These are phyloP conservation scores for Scrobipalpa atriplicella DNA, from an alignment of 2,888 invertebrate genomes.

Conservation along the genomic window DNA sequence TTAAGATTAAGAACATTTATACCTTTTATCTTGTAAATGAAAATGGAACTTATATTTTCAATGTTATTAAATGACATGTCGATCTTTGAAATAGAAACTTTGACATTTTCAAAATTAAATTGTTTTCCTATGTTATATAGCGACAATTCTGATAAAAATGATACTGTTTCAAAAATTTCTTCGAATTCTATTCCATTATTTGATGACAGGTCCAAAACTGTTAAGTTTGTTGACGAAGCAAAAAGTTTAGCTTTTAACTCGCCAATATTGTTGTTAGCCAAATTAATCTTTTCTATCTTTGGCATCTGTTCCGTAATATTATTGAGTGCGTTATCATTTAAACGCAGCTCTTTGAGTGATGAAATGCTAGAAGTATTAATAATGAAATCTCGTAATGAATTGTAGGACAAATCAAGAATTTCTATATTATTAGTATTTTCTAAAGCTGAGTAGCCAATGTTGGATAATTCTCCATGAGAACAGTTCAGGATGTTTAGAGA, in stretches of 20 bases:
- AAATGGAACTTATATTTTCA: background rate
- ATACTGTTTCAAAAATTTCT: background rate
- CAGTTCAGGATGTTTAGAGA: background rate
- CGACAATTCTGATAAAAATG: background rate
- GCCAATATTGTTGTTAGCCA: conserved; percentile 15
- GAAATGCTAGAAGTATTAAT: background rate
- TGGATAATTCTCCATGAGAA: background rate
- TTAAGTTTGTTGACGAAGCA: background rate
- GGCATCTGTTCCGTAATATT: background rate
- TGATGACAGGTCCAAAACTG: conserved; percentile 11
- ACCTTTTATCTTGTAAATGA: conserved; percentile 8
- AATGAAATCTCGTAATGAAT: background rate
- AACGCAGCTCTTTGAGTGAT: background rate
- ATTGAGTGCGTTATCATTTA: background rate
- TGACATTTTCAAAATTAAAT: conserved; percentile 1
- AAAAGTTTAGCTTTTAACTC: background rate
- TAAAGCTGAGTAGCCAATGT: background rate
- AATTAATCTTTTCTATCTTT: background rate
- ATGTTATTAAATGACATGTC: conserved; percentile 4
- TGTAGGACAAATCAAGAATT: conserved; percentile 3
- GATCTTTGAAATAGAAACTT: background rate
- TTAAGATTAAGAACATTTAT: background rate
- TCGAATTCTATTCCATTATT: conserved; percentile 2
- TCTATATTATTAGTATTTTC: background rate
- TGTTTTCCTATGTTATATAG: background rate